phyloP scores from a whole-genome alignment of 2,797 vertebrate species.

The Hybognathus amarus region DNA sequence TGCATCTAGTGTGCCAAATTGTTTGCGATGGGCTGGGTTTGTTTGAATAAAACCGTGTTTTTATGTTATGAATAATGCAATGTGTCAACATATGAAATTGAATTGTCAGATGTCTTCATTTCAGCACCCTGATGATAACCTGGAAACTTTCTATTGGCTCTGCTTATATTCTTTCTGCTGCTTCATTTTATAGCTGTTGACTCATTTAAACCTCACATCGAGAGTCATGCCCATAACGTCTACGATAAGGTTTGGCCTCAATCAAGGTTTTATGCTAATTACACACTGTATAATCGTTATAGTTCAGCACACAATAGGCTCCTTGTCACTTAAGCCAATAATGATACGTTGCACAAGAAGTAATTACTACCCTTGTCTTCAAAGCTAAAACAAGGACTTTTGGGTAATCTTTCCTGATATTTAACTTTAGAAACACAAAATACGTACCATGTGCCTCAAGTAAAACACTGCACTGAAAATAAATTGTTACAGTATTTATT shows the following conservation, averaged over 20 bases:
- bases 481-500: not conserved
- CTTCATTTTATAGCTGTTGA: constrained; percentile 38
- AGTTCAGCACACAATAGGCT: constrained; percentile 34
- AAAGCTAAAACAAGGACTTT: constrained; percentile 22
- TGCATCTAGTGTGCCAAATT: not conserved
- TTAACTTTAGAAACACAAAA: constrained; percentile 14
- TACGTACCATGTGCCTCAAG: not conserved
- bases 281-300: constrained; percentile 18
- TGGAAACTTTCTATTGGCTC: constrained; percentile 15
- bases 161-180: not conserved
- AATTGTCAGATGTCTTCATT: constrained; percentile 29
- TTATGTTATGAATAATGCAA: constrained; percentile 47
- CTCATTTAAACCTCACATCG: not conserved
- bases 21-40: not conserved
- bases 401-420: constrained; percentile 22
- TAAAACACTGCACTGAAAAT: not conserved
- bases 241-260: constrained; percentile 11
- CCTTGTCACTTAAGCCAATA: constrained; percentile 40
- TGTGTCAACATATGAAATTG: constrained; percentile 50
- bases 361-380: constrained; percentile 19
- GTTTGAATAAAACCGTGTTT: constrained; percentile 26
- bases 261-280: constrained; percentile 32
- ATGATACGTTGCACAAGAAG: constrained; percentile 32
- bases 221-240: not conserved
- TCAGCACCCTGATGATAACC: not conserved